Evolutionary conservation across 1,140 invertebrate genomes (phyloP).

Genomic region (Mamestra configurata): DNA sequence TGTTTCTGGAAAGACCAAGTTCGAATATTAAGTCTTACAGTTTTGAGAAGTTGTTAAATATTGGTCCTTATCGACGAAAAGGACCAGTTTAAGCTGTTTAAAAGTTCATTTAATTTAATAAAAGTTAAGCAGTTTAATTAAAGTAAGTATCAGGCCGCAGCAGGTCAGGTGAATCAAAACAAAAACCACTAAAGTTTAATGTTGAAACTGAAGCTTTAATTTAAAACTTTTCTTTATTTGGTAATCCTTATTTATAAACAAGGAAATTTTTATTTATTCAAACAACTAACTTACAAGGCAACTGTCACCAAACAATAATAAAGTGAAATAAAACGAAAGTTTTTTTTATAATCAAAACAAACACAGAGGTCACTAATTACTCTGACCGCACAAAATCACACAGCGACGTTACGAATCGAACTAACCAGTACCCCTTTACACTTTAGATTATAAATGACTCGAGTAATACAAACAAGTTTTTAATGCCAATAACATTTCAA

Average conservation of each 20-base stretch:
- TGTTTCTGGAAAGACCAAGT: conserved; percentile 62
- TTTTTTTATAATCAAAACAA: conserved; percentile 41
- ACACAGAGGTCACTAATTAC: conserved; percentile 45
- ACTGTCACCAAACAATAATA: conserved; percentile 23
- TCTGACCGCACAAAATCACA: conserved; percentile 50
- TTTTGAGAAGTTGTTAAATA: too few relatives aligned
- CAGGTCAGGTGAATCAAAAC: too few relatives aligned
- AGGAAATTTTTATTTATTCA: background rate
- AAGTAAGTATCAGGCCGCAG: too few relatives aligned
- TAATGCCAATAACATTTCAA: conserved; percentile 56
- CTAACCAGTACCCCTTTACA: conserved; percentile 49
- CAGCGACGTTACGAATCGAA: conserved; percentile 35
- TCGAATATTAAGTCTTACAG: background rate
- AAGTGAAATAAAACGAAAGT: background rate
- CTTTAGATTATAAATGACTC: conserved; percentile 56
- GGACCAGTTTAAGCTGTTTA: too few relatives aligned
- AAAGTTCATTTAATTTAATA: too few relatives aligned
- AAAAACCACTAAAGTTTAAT: too few relatives aligned
- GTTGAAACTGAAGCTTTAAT: too few relatives aligned
- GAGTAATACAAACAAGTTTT: conserved; percentile 49
- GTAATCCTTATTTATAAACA: background rate
- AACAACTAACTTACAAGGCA: background rate
- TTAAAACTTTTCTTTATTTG: background rate
- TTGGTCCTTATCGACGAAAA: too few relatives aligned
- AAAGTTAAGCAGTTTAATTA: too few relatives aligned